Evolutionary conservation across 1,140 invertebrate genomes (phyloP).

Genomic region (Hormaphis cornu): DNA sequence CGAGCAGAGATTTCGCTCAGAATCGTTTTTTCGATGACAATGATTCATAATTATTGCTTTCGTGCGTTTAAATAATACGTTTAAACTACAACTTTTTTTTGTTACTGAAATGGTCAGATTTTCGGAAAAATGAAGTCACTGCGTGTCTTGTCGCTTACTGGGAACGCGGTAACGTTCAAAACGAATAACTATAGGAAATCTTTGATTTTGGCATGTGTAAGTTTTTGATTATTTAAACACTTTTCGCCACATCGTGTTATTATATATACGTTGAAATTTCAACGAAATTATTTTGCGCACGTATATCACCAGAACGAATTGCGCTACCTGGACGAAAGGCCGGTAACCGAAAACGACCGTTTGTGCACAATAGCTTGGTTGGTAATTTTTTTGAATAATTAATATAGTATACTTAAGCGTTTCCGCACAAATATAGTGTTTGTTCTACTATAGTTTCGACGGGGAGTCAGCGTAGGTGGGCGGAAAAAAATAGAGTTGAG

Average conservation of each 20-base stretch:
- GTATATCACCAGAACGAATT: neutral
- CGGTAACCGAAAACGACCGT: neutral
- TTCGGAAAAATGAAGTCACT: neutral
- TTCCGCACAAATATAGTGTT: too few relatives aligned
- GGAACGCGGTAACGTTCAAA: neutral
- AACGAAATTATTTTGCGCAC: too few relatives aligned
- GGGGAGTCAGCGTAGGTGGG: too few relatives aligned
- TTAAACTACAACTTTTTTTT: neutral
- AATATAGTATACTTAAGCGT: too few relatives aligned
- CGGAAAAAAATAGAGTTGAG: too few relatives aligned
- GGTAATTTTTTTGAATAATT: neutral
- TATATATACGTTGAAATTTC: too few relatives aligned
- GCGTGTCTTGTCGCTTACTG: neutral
- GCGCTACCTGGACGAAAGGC: neutral
- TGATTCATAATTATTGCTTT: neutral
- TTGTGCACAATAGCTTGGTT: neutral
- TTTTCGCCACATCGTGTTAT: neutral
- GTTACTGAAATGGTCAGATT: neutral
- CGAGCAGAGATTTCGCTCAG: too few relatives aligned
- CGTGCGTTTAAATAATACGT: too few relatives aligned
- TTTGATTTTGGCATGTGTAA: neutral
- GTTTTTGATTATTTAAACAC: neutral
- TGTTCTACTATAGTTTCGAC: too few relatives aligned
- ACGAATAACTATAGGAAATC: conserved; percentile 1
- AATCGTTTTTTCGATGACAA: too few relatives aligned